phyloP scores from a whole-genome alignment of 2,888 invertebrate species.

The Cephus sareptanus region DNA sequence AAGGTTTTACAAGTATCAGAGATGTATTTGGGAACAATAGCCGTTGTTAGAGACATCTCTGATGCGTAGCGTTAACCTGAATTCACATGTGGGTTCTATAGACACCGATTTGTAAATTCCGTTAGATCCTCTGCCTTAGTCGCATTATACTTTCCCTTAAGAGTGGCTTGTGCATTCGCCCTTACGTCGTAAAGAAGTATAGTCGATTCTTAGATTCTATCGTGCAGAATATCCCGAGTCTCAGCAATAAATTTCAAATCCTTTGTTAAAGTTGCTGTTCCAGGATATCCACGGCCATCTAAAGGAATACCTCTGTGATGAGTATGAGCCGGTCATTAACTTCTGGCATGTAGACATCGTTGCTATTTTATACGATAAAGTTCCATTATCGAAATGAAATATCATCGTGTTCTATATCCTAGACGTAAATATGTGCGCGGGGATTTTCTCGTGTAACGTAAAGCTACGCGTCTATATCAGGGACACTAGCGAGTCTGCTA shows the following conservation, averaged over 20 bases:
- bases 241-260: background rate
- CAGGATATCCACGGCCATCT: background rate
- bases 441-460: too few relatives aligned
- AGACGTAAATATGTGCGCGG: too few relatives aligned
- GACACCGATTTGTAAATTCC: background rate
- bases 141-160: background rate
- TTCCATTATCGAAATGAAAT: too few relatives aligned
- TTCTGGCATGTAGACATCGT: background rate
- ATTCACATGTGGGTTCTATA: background rate
- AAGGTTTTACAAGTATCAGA: background rate
- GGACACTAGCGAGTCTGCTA: too few relatives aligned
- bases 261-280: background rate
- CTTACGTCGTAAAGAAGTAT: too few relatives aligned
- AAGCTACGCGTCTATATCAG: too few relatives aligned
- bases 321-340: background rate
- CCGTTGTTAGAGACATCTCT: background rate
- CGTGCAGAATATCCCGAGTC: background rate
- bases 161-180: background rate
- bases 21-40: background rate
- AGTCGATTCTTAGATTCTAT: background rate
- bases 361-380: too few relatives aligned
- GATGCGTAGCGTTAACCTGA: too few relatives aligned
- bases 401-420: too few relatives aligned
- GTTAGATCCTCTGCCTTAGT: background rate
- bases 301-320: background rate